phyloP scores from a whole-genome alignment of 2,113 vertebrate genomes.

The Aplodontia rufa region DNA sequence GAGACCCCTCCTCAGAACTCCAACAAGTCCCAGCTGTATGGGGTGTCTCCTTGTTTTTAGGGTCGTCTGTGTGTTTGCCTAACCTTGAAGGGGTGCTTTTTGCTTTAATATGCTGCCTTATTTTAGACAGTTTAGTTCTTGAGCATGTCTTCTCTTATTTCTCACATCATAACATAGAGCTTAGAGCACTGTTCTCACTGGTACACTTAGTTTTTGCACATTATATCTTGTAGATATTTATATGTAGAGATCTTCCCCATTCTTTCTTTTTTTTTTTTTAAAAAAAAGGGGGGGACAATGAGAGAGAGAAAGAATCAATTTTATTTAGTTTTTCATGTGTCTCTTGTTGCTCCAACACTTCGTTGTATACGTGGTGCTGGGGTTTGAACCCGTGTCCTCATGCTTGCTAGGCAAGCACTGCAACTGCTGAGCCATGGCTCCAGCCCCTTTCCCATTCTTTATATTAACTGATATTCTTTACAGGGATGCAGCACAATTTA shows the following conservation, averaged over 20 bases:
- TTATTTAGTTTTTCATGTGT: too few species aligned
- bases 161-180: background rate
- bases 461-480: background rate
- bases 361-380: too few species aligned
- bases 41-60: background rate
- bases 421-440: too few species aligned
- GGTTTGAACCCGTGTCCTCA: too few species aligned
- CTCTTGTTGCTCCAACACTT: too few species aligned
- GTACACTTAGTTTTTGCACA: background rate
- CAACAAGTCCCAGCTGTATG: background rate
- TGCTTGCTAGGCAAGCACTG: too few species aligned
- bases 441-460: background rate
- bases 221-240: background rate
- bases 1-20: background rate
- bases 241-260: background rate
- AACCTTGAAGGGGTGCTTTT: background rate
- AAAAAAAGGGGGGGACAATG: too few species aligned
- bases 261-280: too few species aligned
- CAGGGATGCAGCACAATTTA: background rate
- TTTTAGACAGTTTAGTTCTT: background rate
- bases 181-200: background rate
- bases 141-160: background rate
- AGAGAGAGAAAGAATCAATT: too few species aligned
- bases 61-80: background rate
- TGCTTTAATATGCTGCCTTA: background rate